Percentiles rank a stretch among this genome's conserved stretches.
Conservation (phyloP, 92 coral and sea anemone species). For the Heliopora coerulea region DNA sequence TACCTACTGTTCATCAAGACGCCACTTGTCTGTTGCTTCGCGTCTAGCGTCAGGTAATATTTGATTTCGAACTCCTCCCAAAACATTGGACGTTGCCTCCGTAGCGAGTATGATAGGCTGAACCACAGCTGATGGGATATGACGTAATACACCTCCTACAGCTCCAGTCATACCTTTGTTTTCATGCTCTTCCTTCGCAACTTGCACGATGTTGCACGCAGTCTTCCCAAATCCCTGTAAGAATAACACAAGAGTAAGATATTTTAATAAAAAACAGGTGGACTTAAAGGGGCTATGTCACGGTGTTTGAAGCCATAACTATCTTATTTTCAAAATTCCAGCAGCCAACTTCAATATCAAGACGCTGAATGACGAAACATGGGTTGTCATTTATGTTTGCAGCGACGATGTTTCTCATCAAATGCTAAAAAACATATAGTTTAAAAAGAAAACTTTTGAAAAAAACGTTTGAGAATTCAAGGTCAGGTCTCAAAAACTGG, state of each 20-base stretch:
- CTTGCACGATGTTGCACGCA: conserved; percentile 86
- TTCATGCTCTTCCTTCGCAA: conserved; percentile 97
- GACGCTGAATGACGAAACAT: too few species aligned
- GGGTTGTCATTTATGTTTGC: too few species aligned
- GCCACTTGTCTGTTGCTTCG: conserved; percentile 98
- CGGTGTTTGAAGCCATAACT: too few species aligned
- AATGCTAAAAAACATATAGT: too few species aligned
- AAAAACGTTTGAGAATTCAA: too few species aligned
- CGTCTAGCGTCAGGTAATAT: conserved; percentile 95
- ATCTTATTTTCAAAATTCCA: too few species aligned
- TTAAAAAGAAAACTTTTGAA: too few species aligned
- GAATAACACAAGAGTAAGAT: not conserved
- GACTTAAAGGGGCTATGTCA: too few species aligned
- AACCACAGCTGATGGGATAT: conserved; percentile 94
- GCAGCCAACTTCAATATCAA: too few species aligned
- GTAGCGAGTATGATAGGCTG: conserved; percentile 96
- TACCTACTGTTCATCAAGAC: conserved; percentile 49
- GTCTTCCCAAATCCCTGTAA: conserved; percentile 89
- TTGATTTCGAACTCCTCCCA: conserved; percentile 99
- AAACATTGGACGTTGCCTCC: conserved; percentile 94
- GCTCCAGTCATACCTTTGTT: conserved; percentile 97
- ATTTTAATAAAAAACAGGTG: too few species aligned
- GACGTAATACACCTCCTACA: conserved; percentile 94
- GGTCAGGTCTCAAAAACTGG: too few species aligned
- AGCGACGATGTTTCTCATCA: too few species aligned